Conservation (phyloP, 30 jellyfish, hydroid and myxozoan genomes). For the Turritopsis rubra region DNA sequence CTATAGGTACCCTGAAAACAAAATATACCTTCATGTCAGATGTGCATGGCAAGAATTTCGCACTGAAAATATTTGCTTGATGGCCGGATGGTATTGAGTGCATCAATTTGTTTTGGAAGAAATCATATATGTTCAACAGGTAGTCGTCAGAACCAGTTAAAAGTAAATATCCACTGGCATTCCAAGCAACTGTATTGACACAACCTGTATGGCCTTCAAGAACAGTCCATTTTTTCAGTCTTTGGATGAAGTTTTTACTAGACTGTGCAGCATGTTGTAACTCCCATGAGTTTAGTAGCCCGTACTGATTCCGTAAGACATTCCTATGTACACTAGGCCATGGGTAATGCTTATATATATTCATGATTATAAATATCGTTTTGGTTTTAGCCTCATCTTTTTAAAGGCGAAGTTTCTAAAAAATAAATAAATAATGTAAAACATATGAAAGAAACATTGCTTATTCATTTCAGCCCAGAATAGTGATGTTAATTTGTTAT, state of each 20-base stretch:
- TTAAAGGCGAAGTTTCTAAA: not conserved
- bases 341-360: not conserved
- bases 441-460: no score
- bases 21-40: constrained; percentile 65
- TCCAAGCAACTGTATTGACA: constrained; percentile 87
- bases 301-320: not conserved
- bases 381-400: constrained; percentile 10
- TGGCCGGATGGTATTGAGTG: constrained; percentile 79
- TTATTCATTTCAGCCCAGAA: no score
- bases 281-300: constrained; percentile 12
- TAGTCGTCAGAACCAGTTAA: constrained; percentile 95
- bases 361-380: constrained; percentile 1
- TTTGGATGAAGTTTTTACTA: constrained; percentile 43
- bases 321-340: not conserved
- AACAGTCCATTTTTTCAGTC: constrained; percentile 45
- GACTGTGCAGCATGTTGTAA: not conserved
- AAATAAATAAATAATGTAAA: no score
- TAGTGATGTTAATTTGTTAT: no score
- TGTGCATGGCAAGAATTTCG: constrained; percentile 64
- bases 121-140: constrained; percentile 56
- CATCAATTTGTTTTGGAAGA: constrained; percentile 32
- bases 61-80: constrained; percentile 81
- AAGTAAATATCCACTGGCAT: constrained; percentile 67
- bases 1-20: no score
- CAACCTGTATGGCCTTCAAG: constrained; percentile 83